Base-by-base conservation (phyloP, 2,888 invertebrate genomes). In the Caenorhabditis drosophilae region DNA sequence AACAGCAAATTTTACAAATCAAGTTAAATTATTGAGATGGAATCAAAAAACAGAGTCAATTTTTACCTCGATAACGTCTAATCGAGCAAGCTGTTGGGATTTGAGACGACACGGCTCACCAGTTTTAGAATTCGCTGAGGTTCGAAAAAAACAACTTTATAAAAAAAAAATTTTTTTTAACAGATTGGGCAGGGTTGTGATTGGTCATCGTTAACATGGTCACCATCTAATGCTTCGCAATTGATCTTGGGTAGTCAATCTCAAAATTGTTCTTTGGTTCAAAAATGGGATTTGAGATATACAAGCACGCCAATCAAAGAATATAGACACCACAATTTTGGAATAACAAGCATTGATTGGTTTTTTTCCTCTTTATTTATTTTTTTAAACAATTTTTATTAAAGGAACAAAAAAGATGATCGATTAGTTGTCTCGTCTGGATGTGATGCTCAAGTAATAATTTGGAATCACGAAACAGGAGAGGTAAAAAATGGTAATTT, bases 301-400 rank as follows among this genome's bases (percentile, higher is more conserved):
- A 60, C 63, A 1, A 51, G 58, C 4, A 64, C 64, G 2, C 69
- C 69, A 7, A 41, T 69, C 20, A 56, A 61, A 27, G 64, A 66
- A 18, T 60, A 59, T 40, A 47, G 61, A 16, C 60, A 64, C 31
- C 69, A 69, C 44, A 31, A 60, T 50, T 47, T 45, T 25, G 69
- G 69, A n/a, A 31, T 69, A n/a, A 66, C 69, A 9, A 50, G 57
- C 22, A 40, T 69, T 20, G 69, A 69, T 52, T 69, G 69, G 68
- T 68, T 4, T 27, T 35, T 42, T 1, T 22, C 27, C 15, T n/a
- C 2, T 48, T 7, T 23, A 18, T 20, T 44, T 22, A 44, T 7
- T 44, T 44, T 18, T 18, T 44, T 20, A 31, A 46, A 47, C 38
- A 26, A 9, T 40, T 42, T 49, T 27, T 23, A 27, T 46, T 52